Evolutionary conservation across 2,113 vertebrate genomes (phyloP).

Genomic region (Pollimyrus isidori): DNA sequence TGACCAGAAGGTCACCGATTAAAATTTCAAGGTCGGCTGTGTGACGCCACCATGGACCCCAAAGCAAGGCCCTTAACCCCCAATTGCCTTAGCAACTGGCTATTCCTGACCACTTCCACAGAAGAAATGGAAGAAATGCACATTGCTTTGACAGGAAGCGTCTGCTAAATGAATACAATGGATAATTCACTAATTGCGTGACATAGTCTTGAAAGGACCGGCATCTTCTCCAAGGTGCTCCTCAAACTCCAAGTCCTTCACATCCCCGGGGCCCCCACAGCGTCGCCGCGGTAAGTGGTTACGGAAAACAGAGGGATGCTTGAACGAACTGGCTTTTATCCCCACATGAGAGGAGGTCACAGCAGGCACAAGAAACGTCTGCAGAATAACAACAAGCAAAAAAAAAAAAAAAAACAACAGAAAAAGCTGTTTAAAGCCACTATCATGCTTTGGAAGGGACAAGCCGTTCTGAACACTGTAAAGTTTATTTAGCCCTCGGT

Average conservation of each 20-base stretch:
- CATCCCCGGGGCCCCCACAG: neutral
- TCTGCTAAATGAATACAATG: neutral
- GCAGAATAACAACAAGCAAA: neutral
- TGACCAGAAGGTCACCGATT: neutral
- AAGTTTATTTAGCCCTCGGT: slow-evolving; percentile 20
- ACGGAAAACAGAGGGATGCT: neutral
- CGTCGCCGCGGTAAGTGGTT: neutral
- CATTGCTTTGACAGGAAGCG: neutral
- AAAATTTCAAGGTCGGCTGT: neutral
- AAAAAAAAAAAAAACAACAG: neutral
- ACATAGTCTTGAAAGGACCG: neutral
- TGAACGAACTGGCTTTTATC: neutral
- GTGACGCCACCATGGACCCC: neutral
- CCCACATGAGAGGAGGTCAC: neutral
- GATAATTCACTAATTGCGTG: neutral
- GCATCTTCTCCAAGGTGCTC: neutral
- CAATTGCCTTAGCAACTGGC: neutral
- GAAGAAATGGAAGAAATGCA: neutral
- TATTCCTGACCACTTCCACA: neutral
- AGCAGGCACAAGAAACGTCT: neutral
- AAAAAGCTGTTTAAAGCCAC: slow-evolving; percentile 30
- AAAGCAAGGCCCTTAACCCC: no score
- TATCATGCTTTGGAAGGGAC: slow-evolving; percentile 18
- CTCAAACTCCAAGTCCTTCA: neutral
- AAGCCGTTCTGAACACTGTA: neutral